Evolutionary conservation across 2,113 vertebrate species (phyloP), one percentile per base, ranked within the genome.

Genomic region (human (Homo sapiens)): DNA sequence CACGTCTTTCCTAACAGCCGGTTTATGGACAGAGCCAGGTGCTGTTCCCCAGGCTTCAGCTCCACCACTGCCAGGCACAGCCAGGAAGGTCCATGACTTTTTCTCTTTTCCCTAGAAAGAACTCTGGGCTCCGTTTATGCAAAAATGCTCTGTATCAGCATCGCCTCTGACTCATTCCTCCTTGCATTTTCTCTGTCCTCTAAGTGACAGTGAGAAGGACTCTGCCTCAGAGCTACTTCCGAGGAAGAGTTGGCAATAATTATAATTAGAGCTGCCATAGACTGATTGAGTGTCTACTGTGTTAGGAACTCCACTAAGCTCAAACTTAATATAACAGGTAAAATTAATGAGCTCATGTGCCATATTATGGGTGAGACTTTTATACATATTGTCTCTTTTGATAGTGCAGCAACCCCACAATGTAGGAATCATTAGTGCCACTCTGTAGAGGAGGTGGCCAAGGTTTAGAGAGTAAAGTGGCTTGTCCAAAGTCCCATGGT

Each of bases 141-240:
- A 14, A 8, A 72, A 57, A 38, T 59, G 35, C 30, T 87, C 27
- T 70, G 9, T 55, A 11, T 83, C 68, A 75, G 23, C 64, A 35
- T 78, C 43, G 12, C n/a, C 23, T 97, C 70, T 70, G 80, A 83
- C 20, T 85, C n/a, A 70, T 75, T 89, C 43, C 40, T 61, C 40
- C 93, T 82, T 55, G 55, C 22, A 50, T 93, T 95, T 94, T 93
- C 82, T 87, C 68, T 43, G 10, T 96, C 55, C 68, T 80, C 70
- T 76, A 18, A 83, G 57, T 79, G 85, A 79, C 70, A 73, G 9
- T 23, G 30, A 73, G 79, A 93, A 76, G 91, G 76, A 81, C 40
- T 87, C 45, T 68, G 76, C 75, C 45, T 96, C 57, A 68, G 40
- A 97, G 68, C 93, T 75, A 59, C 76, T 40, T 92, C 80, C 0